phyloP scores from a whole-genome alignment of 92 coral and sea anemone species.

The Montipora capitata region DNA sequence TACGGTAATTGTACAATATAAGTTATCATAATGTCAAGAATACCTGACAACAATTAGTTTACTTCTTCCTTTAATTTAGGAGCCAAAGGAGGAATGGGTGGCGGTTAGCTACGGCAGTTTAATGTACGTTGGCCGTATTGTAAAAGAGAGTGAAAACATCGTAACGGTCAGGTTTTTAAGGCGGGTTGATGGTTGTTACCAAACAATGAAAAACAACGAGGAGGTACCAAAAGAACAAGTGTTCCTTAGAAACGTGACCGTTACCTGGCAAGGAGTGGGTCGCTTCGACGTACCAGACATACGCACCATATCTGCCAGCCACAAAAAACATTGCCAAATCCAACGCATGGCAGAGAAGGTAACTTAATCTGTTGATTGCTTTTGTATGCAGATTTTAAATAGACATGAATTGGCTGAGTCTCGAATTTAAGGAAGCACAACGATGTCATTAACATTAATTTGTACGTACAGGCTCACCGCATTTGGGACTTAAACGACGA shows the following conservation, averaged over 20 bases:
- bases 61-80: not conserved
- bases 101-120: not conserved
- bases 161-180: slow-evolving; percentile 1
- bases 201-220: not conserved
- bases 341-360: not conserved
- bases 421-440: not conserved
- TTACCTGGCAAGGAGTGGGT: slow-evolving; percentile 3
- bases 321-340: not conserved
- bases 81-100: not conserved
- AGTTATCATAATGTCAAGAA: too few species aligned
- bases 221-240: not conserved
- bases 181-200: not conserved
- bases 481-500: not conserved
- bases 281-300: not conserved
- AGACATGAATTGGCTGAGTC: not conserved
- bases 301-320: not conserved
- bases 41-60: not conserved
- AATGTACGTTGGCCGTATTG: slow-evolving; percentile 1
- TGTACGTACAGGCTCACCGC: not conserved
- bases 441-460: not conserved
- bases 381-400: not conserved
- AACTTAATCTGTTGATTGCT: not conserved
- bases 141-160: not conserved
- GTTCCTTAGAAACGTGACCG: not conserved
- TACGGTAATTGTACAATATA: not conserved